These are phyloP conservation scores for Lochmaea capreae DNA, from an alignment of 2,888 invertebrate genomes.

Conservation along the genomic window DNA sequence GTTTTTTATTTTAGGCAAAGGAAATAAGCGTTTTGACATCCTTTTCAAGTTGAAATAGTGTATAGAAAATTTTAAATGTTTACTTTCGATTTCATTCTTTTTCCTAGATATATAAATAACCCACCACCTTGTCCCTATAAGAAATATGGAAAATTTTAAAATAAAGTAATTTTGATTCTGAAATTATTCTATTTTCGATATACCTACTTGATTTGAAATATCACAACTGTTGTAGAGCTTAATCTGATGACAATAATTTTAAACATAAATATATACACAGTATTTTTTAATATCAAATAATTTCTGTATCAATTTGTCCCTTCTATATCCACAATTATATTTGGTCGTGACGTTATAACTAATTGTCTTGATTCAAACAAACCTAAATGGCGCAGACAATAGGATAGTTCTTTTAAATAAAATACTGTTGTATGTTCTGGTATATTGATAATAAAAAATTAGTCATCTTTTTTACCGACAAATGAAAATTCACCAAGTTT, in stretches of 20 bases:
- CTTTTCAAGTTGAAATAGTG: no score
- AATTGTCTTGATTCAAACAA: not conserved
- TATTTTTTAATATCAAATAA: not conserved
- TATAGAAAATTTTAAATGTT: no score
- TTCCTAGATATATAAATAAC: constrained; percentile 15
- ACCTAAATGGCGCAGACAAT: not conserved
- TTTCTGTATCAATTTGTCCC: no score
- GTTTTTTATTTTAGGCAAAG: no score
- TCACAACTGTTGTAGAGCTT: constrained; percentile 31
- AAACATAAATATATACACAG: not conserved
- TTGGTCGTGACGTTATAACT: not conserved
- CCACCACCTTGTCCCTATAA: constrained; percentile 30
- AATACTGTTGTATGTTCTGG: not conserved
- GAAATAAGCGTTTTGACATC: no score
- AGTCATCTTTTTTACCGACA: constrained; percentile 18
- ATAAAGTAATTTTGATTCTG: constrained; percentile 20
- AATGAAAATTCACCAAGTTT: constrained; percentile 46
- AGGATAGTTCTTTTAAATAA: not conserved
- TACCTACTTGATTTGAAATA: constrained; percentile 16
- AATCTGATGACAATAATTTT: constrained; percentile 18
- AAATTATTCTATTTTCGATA: constrained; percentile 4
- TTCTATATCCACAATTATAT: no score
- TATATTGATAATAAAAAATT: constrained; percentile 11
- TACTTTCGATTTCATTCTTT: constrained; percentile 1
- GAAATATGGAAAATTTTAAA: constrained; percentile 5